Conservation (phyloP, 1,140 invertebrate genomes). For the Tetramorium parvispinum region DNA sequence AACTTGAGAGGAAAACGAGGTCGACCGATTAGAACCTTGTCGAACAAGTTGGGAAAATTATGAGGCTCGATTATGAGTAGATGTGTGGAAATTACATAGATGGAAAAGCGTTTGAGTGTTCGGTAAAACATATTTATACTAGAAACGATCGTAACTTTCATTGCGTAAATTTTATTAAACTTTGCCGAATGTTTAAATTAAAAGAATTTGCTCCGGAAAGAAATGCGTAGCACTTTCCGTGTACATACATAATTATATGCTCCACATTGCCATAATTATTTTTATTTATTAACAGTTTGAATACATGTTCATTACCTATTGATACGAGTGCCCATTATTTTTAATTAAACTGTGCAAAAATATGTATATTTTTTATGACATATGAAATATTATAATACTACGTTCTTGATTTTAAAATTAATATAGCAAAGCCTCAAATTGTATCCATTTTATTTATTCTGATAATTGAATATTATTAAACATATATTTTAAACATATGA, state of each 20-base stretch:
- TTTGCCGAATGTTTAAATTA: neutral
- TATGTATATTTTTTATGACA: constrained; percentile 5
- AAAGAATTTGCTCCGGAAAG: neutral
- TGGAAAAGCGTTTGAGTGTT: constrained; percentile 9
- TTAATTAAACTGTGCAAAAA: constrained; percentile 15
- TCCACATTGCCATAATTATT: neutral
- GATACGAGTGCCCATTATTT: neutral
- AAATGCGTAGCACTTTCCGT: neutral
- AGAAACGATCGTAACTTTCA: constrained; percentile 5
- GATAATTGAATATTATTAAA: constrained; percentile 38
- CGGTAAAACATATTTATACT: neutral
- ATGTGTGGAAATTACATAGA: constrained; percentile 8
- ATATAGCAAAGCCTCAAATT: constrained; percentile 2
- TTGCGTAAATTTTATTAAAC: constrained; percentile 31
- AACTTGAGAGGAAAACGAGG: constrained; percentile 35
- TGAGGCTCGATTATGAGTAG: constrained; percentile 48
- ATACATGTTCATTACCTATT: constrained; percentile 3
- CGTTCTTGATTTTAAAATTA: constrained; percentile 11
- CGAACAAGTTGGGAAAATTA: constrained; percentile 48
- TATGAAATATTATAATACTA: neutral
- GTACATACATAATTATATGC: neutral
- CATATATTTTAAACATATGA: constrained; percentile 9
- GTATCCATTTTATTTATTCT: constrained; percentile 32
- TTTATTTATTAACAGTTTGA: neutral
- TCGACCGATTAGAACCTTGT: constrained; percentile 52